Percentiles rank a stretch among this genome's conserved stretches.
Evolutionary conservation across 2,113 vertebrate genomes (phyloP).

Genomic region (Ovis aries): DNA sequence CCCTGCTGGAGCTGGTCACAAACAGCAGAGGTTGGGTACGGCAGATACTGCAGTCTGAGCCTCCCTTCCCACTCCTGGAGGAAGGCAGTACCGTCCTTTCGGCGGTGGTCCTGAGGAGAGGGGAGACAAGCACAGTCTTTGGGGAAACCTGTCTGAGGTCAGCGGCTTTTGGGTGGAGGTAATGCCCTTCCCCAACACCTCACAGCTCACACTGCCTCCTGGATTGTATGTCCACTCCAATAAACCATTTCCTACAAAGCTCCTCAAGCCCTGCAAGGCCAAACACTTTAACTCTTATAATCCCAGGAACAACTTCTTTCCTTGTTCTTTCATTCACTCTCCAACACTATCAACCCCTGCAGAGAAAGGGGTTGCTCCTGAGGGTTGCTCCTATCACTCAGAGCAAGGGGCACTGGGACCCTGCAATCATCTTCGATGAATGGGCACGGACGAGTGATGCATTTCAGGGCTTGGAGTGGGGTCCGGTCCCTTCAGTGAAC

Average conservation of each 20-base stretch:
- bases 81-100: not conserved
- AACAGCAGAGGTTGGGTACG: rapidly evolving
- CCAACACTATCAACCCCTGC: not conserved
- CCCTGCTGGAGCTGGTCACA: not conserved
- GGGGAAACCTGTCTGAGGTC: not conserved
- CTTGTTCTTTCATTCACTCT: not conserved
- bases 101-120: not conserved
- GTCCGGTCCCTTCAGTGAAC: not conserved
- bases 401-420: not conserved
- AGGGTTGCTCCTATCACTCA: rapidly evolving
- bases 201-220: not conserved
- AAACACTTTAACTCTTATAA: not conserved
- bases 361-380: not conserved
- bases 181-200: not conserved
- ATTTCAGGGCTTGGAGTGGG: not conserved
- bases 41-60: not conserved
- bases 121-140: not conserved
- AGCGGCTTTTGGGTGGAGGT: not conserved
- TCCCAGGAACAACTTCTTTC: not conserved
- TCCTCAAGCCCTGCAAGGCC: not conserved
- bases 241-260: not conserved
- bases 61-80: not conserved
- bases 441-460: rapidly evolving
- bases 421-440: not conserved
- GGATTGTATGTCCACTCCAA: not conserved